phyloP scores from a whole-genome alignment of 1,140 invertebrate genomes.

The Panulirus ornatus region DNA sequence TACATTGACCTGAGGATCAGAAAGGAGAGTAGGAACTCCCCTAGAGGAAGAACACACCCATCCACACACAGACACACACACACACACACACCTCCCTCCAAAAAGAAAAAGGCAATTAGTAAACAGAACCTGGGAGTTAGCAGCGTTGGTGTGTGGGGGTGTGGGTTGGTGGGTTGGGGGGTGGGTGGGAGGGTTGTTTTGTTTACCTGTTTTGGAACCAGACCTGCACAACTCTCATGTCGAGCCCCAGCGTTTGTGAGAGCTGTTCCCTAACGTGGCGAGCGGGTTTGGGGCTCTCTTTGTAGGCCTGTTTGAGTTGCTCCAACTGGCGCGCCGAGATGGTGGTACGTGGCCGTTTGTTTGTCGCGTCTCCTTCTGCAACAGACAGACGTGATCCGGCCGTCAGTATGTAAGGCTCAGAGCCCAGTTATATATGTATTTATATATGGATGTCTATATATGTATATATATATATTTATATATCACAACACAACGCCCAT shows the following conservation, averaged over 20 bases:
- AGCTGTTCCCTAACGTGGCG: conserved; percentile 98
- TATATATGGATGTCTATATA: neutral
- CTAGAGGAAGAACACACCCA: too few species aligned
- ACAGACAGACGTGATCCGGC: conserved; percentile 58
- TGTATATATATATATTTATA: neutral
- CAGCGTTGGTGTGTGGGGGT: too few species aligned
- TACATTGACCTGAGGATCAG: too few species aligned
- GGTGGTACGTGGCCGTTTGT: conserved; percentile 97
- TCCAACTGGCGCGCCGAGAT: conserved; percentile 99
- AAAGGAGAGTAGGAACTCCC: too few species aligned
- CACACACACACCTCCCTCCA: too few species aligned
- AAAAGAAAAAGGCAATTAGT: too few species aligned
- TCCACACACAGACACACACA: too few species aligned
- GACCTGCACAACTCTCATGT: conserved; percentile 99
- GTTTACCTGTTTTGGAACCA: conserved; percentile 96
- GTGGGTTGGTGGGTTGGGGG: too few species aligned
- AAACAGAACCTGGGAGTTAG: too few species aligned
- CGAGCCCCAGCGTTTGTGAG: conserved; percentile 97
- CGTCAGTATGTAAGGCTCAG: conserved; percentile 9
- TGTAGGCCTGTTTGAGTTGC: conserved; percentile 98
- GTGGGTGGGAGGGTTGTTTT: neutral
- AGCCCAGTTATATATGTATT: neutral
- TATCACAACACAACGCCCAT: neutral
- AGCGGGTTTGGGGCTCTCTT: conserved; percentile 98
- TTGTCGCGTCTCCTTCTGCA: conserved; percentile 91